A percentile compares a stretch with the other conserved stretches of the same genome.
phyloP scores from a whole-genome alignment of 2,888 invertebrate species.

The Ellobium chinense region DNA sequence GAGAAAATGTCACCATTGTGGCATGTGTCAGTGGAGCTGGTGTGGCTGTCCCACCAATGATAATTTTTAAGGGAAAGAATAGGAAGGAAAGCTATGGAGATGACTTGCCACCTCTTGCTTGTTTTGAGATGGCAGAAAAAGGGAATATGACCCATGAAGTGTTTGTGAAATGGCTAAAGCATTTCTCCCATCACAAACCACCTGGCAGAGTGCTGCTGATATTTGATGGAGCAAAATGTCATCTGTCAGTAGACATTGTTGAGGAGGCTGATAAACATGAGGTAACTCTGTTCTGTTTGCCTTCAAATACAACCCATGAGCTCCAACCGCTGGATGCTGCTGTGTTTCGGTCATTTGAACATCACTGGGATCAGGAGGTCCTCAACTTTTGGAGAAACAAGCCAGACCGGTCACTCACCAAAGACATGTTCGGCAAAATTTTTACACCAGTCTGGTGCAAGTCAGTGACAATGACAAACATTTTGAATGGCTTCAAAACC shows the following conservation, averaged over 20 bases:
- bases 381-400: slow-evolving; percentile 4
- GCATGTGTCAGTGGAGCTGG: slow-evolving; percentile 1
- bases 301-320: slow-evolving; percentile 8
- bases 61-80: slow-evolving; percentile 19
- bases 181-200: not conserved
- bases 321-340: slow-evolving; percentile 11
- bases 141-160: not conserved
- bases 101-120: slow-evolving; percentile 13
- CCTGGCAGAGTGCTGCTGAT: not conserved
- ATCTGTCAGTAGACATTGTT: slow-evolving; percentile 14
- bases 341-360: slow-evolving; percentile 4
- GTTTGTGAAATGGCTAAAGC: not conserved
- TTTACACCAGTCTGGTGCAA: slow-evolving; percentile 6
- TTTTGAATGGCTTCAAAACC: not conserved
- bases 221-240: slow-evolving; percentile 8
- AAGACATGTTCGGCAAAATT: slow-evolving; percentile 2
- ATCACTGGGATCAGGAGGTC: slow-evolving; percentile 17
- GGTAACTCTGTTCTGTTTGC: not conserved
- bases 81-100: slow-evolving; percentile 10
- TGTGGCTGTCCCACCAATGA: slow-evolving; percentile 9
- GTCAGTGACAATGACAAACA: slow-evolving; percentile 18
- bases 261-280: slow-evolving; percentile 9
- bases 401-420: not conserved
- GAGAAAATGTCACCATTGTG: slow-evolving; percentile 1
- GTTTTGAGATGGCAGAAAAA: slow-evolving; percentile 3